A percentile compares a stretch with the other conserved stretches of the same genome.
Evolutionary conservation across 2,888 invertebrate genomes (phyloP).

Genomic region (Nephrotoma guestfalica): DNA sequence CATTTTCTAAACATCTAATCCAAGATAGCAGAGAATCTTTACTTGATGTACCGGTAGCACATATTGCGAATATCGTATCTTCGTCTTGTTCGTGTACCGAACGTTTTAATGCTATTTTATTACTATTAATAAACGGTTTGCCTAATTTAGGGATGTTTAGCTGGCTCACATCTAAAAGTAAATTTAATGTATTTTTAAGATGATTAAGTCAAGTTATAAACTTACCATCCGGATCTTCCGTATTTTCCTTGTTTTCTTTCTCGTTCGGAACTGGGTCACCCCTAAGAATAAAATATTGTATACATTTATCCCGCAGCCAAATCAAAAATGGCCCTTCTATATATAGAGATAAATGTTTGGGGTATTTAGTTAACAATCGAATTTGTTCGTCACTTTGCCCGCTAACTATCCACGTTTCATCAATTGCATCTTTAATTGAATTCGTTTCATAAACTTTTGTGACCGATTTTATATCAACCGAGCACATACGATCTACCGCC

Average conservation of each 20-base stretch:
- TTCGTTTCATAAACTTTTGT: constrained; percentile 48
- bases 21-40: constrained; percentile 87
- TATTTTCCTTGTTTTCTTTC: constrained; percentile 33
- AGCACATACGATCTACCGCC: constrained; percentile 70
- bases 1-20: constrained; percentile 65
- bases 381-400: constrained; percentile 68
- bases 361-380: constrained; percentile 49
- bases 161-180: constrained; percentile 49
- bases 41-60: constrained; percentile 82
- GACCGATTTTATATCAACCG: constrained; percentile 59
- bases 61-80: constrained; percentile 72
- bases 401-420: constrained; percentile 86
- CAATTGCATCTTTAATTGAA: constrained; percentile 58
- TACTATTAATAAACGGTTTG: constrained; percentile 25
- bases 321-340: constrained; percentile 76
- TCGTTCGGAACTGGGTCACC: constrained; percentile 44
- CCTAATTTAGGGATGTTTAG: constrained; percentile 44
- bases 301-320: constrained; percentile 57
- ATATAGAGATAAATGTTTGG: constrained; percentile 46
- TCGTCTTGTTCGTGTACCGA: constrained; percentile 87
- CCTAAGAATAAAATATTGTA: constrained; percentile 71
- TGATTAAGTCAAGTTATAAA: background rate
- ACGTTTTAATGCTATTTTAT: constrained; percentile 34
- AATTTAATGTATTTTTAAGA: background rate
- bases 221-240: constrained; percentile 52